phyloP scores from a whole-genome alignment of 2,888 invertebrate genomes.

The Pandemis heparana region DNA sequence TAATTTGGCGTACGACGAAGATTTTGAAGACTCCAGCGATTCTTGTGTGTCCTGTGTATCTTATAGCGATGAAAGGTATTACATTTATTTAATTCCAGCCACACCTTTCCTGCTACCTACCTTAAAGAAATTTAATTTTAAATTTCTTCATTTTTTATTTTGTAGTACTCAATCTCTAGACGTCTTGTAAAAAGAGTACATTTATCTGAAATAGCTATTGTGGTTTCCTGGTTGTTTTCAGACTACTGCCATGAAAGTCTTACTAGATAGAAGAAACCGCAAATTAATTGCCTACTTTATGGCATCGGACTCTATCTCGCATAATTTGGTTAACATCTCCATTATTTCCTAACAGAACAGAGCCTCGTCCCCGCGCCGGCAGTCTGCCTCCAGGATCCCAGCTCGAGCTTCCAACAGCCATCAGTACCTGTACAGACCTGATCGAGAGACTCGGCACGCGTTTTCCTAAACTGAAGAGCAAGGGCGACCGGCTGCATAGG shows the following conservation, averaged over 20 bases:
- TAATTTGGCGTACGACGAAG: slow-evolving; percentile 63
- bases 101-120: background rate
- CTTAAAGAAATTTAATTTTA: background rate
- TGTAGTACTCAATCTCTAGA: background rate
- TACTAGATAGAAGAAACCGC: too few relatives aligned
- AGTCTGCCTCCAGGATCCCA: slow-evolving; percentile 69
- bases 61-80: slow-evolving; percentile 77
- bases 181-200: too few relatives aligned
- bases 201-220: too few relatives aligned
- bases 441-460: slow-evolving; percentile 82
- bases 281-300: too few relatives aligned
- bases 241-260: too few relatives aligned
- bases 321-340: background rate
- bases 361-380: slow-evolving; percentile 66
- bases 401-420: slow-evolving; percentile 53
- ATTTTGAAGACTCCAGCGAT: slow-evolving; percentile 66
- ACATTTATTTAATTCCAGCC: slow-evolving; percentile 16
- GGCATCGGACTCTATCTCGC: too few relatives aligned
- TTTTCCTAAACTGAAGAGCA: slow-evolving; percentile 80
- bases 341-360: slow-evolving; percentile 18
- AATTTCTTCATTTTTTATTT: background rate
- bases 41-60: slow-evolving; percentile 69
- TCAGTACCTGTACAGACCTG: slow-evolving; percentile 69
- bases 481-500: slow-evolving; percentile 87
- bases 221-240: too few relatives aligned